These are phyloP conservation scores for Thymelicus sylvestris DNA, from an alignment of 2,888 invertebrate species.

Conservation along the genomic window DNA sequence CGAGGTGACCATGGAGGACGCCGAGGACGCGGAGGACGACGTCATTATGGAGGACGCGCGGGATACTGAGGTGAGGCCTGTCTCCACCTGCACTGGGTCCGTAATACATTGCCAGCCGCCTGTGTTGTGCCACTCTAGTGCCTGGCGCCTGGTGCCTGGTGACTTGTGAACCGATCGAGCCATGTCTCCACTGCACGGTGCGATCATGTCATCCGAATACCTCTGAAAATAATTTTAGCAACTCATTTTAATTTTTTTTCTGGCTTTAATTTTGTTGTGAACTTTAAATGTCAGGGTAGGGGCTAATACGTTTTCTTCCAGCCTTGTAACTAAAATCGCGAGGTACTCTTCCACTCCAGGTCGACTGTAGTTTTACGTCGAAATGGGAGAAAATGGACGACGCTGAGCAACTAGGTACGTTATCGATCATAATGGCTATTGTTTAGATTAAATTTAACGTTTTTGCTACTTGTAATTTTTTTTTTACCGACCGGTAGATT, in stretches of 20 bases:
- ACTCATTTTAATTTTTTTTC: slow-evolving; percentile 4
- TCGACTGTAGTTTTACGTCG: slow-evolving; percentile 80
- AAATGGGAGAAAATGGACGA: slow-evolving; percentile 96
- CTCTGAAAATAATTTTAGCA: too few species aligned
- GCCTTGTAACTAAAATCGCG: slow-evolving; percentile 75
- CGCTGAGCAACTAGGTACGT: slow-evolving; percentile 94
- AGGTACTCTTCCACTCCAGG: slow-evolving; percentile 77
- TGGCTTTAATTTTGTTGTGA: slow-evolving; percentile 38
- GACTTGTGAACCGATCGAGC: too few species aligned
- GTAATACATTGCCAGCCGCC: too few species aligned
- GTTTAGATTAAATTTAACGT: not conserved
- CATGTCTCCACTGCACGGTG: too few species aligned
- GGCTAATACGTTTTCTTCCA: slow-evolving; percentile 78
- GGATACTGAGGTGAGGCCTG: slow-evolving; percentile 76
- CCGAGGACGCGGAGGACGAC: slow-evolving; percentile 79
- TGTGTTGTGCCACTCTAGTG: too few species aligned
- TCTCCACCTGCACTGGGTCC: slow-evolving; percentile 20
- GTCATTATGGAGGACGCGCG: slow-evolving; percentile 68
- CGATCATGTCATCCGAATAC: too few species aligned
- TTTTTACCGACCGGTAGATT: not conserved
- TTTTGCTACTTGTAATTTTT: not conserved
- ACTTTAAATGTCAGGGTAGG: slow-evolving; percentile 61
- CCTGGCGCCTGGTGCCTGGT: too few species aligned
- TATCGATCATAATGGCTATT: slow-evolving; percentile 47
- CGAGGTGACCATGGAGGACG: slow-evolving; percentile 94